phyloP scores from a whole-genome alignment of 2,888 invertebrate species.

The Salticus scenicus region DNA sequence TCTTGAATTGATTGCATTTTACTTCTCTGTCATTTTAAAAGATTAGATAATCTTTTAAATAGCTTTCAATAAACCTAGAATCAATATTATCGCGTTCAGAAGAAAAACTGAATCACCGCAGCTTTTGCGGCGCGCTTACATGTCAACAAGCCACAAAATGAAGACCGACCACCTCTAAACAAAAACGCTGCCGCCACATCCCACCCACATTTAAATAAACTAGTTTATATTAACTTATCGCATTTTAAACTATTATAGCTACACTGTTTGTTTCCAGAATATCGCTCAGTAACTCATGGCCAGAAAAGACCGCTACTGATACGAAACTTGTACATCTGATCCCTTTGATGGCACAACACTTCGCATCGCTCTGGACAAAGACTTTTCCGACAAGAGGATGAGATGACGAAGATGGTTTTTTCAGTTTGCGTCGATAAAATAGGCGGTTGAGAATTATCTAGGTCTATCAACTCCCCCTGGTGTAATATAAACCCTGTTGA shows the following conservation, averaged over 20 bases:
- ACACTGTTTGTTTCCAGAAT: neutral
- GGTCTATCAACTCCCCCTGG: conserved; percentile 1
- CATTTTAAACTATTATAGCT: neutral
- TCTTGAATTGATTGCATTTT: too few relatives aligned
- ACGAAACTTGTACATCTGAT: neutral
- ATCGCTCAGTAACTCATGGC: neutral
- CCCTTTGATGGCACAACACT: conserved; percentile 12
- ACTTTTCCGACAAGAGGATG: neutral
- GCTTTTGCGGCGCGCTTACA: neutral
- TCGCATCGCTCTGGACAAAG: neutral
- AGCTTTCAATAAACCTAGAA: too few relatives aligned
- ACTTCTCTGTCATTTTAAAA: too few relatives aligned
- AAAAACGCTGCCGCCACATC: neutral
- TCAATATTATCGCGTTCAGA: too few relatives aligned
- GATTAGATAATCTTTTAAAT: too few relatives aligned
- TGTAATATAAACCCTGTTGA: neutral
- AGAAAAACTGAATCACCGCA: too few relatives aligned
- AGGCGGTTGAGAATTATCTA: too few relatives aligned
- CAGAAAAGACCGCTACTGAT: neutral
- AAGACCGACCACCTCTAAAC: neutral
- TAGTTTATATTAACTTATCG: conserved; percentile 7
- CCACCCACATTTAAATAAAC: neutral
- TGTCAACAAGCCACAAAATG: neutral
- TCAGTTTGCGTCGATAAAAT: too few relatives aligned
- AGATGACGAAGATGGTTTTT: too few relatives aligned